These are phyloP conservation scores for Hermetia illucens DNA, from an alignment of 1,140 invertebrate species.

Conservation along the genomic window DNA sequence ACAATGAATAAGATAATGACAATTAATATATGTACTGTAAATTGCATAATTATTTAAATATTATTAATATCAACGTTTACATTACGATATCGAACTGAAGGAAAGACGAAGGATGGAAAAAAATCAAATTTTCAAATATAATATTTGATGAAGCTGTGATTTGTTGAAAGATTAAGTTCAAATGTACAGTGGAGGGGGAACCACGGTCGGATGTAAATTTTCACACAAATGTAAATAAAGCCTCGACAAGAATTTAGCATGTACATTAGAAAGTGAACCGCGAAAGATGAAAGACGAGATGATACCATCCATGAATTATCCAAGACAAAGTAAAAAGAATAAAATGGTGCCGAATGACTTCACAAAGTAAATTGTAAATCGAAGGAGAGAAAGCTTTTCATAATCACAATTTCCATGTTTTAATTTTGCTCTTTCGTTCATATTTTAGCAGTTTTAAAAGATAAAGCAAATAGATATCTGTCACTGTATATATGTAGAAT, in stretches of 20 bases:
- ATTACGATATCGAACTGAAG: background rate
- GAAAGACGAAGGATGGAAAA: conserved; percentile 1
- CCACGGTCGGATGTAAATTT: background rate
- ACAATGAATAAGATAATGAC: background rate
- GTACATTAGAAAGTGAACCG: no score
- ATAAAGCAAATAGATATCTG: no score
- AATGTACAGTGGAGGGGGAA: conserved; percentile 20
- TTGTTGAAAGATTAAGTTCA: conserved; percentile 24
- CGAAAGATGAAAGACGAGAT: no score
- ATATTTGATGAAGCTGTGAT: conserved; percentile 6
- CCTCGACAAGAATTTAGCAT: no score
- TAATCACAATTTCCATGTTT: no score
- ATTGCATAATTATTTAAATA: no score
- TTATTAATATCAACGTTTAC: background rate
- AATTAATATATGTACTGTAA: background rate
- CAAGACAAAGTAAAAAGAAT: no score
- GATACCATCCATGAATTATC: no score
- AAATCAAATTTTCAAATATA: background rate
- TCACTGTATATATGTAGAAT: no score
- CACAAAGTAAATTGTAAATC: background rate
- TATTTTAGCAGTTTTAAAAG: no score
- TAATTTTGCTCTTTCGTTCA: no score
- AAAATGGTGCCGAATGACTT: background rate
- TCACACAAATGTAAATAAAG: no score
- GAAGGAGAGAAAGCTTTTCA: background rate